These are phyloP conservation scores for Florisuga fusca DNA, from an alignment of 2,797 vertebrate genomes.

Conservation along the genomic window DNA sequence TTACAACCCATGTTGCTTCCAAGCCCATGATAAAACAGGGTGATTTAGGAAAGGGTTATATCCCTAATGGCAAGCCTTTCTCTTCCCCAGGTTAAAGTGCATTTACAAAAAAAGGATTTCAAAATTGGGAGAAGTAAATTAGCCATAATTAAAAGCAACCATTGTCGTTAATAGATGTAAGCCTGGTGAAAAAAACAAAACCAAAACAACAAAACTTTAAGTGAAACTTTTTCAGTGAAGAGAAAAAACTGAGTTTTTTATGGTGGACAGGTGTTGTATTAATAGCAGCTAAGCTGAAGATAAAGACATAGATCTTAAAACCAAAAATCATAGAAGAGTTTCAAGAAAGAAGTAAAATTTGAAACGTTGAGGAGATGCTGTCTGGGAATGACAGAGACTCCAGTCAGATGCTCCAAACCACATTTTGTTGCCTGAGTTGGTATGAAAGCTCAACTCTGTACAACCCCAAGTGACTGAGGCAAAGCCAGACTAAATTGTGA, in stretches of 20 bases:
- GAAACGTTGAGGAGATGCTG: not conserved
- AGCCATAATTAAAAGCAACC: not conserved
- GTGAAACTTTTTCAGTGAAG: too few species aligned
- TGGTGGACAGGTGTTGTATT: not conserved
- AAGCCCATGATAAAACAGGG: not conserved
- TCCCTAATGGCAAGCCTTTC: not conserved
- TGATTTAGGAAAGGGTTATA: not conserved
- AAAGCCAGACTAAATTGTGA: not conserved
- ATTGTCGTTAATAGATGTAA: not conserved
- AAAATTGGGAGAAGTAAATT: not conserved
- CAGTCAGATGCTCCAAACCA: not conserved
- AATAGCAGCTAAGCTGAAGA: not conserved
- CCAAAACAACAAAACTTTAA: too few species aligned
- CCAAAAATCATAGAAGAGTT: not conserved
- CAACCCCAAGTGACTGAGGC: rapidly evolving
- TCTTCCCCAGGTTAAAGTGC: not conserved
- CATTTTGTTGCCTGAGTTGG: not conserved
- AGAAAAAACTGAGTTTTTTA: not conserved
- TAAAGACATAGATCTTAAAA: not conserved
- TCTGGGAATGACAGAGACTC: not conserved
- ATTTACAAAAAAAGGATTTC: not conserved
- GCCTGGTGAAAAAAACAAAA: not conserved
- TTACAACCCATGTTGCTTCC: not conserved
- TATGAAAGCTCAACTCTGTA: not conserved
- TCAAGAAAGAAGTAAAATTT: not conserved